Evolutionary conservation across 2,888 invertebrate genomes (phyloP), one percentile per base, ranked within the genome.

Genomic region (Cyclophora albipunctata): DNA sequence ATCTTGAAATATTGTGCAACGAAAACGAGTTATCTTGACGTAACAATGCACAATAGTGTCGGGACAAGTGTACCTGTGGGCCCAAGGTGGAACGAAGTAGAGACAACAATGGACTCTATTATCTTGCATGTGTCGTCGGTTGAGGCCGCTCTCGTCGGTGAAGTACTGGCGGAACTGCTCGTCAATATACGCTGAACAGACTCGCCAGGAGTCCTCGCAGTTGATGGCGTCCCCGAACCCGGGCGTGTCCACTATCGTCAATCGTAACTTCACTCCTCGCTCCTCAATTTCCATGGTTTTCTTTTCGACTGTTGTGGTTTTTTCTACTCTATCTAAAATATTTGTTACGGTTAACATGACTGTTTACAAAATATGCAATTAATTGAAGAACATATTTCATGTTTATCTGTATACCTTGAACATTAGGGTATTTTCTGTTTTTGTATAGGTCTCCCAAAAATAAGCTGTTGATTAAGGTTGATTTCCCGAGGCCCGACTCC

Each of bases 241-340:
- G n/a, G 98, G 98, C 0, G 98, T 98, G 74, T 98, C 98, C 5
- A 98, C 97, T 57, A 98, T 95, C 1, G 97, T 98, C 54, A 98
- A 86, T 62, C 97, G 91, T 52, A 98, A 87, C 73, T 96, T 95
- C 0, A 98, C 97, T 5, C 97, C 98, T 45, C 95, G 92, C 79
- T 98, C 98, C 78, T 98, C 98, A 57, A 98, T 97, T 79, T 98
- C 98, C 93, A 97, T 95, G 5, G 96, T 96, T 76, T 93, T 93
- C 84, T 92, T 93, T 72, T 94, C 93, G 59, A 94, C 90, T 42
- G 90, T 85, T 42, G 93, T 93, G 20, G 93, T 94, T 75, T 93
- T 93, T 75, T 93, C 92, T 62, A 93, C 84, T 66, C 91, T 88
- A 62, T 92, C 91, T 86, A 87, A 77, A 67, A 90, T 34, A 37